Evolutionary conservation across 1,140 invertebrate species (phyloP).

Genomic region (Drosophila nikananu): DNA sequence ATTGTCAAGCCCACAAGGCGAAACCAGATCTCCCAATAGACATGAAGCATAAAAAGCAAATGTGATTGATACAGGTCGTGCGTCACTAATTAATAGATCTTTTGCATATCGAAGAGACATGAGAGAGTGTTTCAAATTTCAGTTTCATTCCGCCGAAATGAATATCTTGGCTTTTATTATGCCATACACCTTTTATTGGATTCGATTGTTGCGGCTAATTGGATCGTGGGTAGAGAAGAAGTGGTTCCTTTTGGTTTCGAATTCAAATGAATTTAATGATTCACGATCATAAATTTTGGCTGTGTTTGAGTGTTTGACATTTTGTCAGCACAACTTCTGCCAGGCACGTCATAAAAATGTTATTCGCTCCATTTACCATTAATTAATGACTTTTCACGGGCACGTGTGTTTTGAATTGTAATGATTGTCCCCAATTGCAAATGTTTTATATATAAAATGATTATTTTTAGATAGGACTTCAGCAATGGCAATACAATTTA

Average conservation of each 20-base stretch:
- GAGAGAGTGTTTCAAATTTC: slow-evolving; percentile 10
- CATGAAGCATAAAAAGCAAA: slow-evolving; percentile 34
- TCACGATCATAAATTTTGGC: slow-evolving; percentile 25
- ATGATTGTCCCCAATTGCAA: slow-evolving; percentile 4
- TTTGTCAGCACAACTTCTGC: slow-evolving; percentile 49
- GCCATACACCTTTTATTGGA: slow-evolving; percentile 14
- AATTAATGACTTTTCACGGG: slow-evolving; percentile 59
- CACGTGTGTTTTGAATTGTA: slow-evolving; percentile 43
- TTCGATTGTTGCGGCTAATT: slow-evolving; percentile 33
- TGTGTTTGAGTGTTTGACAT: slow-evolving; percentile 41
- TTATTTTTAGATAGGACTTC: neutral
- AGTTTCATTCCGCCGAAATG: neutral
- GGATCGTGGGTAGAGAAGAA: slow-evolving; percentile 26
- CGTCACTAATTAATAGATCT: slow-evolving; percentile 38
- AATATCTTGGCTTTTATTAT: slow-evolving; percentile 25
- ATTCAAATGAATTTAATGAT: slow-evolving; percentile 36
- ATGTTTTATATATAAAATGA: neutral
- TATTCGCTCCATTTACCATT: slow-evolving; percentile 47
- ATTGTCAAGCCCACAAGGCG: slow-evolving; percentile 24
- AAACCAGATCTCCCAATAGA: slow-evolving; percentile 40
- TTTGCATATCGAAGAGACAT: slow-evolving; percentile 26
- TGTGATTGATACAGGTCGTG: slow-evolving; percentile 50
- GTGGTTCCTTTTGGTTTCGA: neutral
- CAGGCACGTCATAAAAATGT: slow-evolving; percentile 65
- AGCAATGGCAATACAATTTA: neutral